phyloP scores from a whole-genome alignment of 2,888 invertebrate species.

The Romanomermis culicivorax region DNA sequence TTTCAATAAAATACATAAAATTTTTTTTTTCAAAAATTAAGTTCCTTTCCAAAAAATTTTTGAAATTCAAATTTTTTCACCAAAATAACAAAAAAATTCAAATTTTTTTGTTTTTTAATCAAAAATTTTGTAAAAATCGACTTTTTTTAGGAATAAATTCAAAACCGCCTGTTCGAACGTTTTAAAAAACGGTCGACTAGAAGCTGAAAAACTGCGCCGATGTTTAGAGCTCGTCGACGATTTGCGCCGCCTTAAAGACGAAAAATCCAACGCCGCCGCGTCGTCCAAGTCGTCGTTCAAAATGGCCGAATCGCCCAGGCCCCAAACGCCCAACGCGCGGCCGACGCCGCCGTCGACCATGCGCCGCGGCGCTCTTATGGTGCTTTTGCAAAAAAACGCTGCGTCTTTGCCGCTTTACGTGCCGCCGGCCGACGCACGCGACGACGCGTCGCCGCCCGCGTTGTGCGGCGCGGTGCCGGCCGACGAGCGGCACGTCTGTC shows the following conservation, averaged over 20 bases:
- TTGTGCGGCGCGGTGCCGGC: slow-evolving; percentile 65
- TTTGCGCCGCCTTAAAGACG: neutral
- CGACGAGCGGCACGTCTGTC: slow-evolving; percentile 21
- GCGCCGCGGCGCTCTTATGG: slow-evolving; percentile 76
- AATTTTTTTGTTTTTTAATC: no score
- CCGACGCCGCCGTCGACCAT: slow-evolving; percentile 27
- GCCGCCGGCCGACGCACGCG: slow-evolving; percentile 47
- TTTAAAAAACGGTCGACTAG: neutral
- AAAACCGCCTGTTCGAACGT: slow-evolving; percentile 4
- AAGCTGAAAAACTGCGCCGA: neutral
- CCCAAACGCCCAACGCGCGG: neutral
- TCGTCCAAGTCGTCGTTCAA: neutral
- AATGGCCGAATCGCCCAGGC: neutral
- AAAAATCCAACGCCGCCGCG: neutral
- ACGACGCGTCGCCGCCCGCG: slow-evolving; percentile 42
- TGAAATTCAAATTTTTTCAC: no score
- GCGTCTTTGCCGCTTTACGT: slow-evolving; percentile 79
- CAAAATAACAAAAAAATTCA: no score
- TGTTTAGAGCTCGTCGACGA: neutral
- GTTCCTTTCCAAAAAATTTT: no score
- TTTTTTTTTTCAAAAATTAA: no score
- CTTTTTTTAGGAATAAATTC: slow-evolving; percentile 1
- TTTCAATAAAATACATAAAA: no score
- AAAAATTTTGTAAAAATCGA: neutral
- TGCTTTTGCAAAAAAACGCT: slow-evolving; percentile 73